phyloP scores from a whole-genome alignment of 1,140 invertebrate species.

The Hycleus cichorii region DNA sequence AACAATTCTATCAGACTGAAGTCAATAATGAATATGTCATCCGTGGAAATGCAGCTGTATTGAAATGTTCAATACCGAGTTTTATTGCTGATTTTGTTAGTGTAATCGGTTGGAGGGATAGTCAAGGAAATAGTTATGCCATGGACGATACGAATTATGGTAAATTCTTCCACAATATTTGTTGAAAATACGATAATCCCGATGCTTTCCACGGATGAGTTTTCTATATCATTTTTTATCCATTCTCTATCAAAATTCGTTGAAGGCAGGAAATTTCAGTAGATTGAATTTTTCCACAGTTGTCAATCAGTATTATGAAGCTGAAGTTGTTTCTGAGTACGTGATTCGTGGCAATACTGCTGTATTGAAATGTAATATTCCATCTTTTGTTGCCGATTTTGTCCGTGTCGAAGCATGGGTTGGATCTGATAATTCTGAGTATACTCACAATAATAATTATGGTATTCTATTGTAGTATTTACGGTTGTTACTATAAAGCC shows the following conservation, averaged over 20 bases:
- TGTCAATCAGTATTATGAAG: conserved; percentile 83
- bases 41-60: conserved; percentile 83
- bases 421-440: conserved; percentile 66
- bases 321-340: conserved; percentile 87
- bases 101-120: conserved; percentile 79
- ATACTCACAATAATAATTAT: conserved; percentile 46
- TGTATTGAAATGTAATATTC: conserved; percentile 87
- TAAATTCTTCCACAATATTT: conserved; percentile 39
- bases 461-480: conserved; percentile 37
- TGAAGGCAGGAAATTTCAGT: too few relatives aligned
- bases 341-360: conserved; percentile 88
- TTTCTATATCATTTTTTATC: background rate
- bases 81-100: conserved; percentile 88
- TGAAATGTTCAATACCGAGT: conserved; percentile 87
- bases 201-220: conserved; percentile 22
- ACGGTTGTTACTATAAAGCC: background rate
- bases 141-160: conserved; percentile 54
- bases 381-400: conserved; percentile 86
- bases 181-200: background rate
- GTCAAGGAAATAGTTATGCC: conserved; percentile 63
- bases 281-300: conserved; percentile 52
- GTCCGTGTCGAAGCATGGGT: conserved; percentile 85
- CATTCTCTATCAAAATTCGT: background rate
- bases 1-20: conserved; percentile 82
- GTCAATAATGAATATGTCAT: conserved; percentile 92